Evolutionary conservation across 2,797 vertebrate species (phyloP).

Genomic region (Catostomus latipinnis): DNA sequence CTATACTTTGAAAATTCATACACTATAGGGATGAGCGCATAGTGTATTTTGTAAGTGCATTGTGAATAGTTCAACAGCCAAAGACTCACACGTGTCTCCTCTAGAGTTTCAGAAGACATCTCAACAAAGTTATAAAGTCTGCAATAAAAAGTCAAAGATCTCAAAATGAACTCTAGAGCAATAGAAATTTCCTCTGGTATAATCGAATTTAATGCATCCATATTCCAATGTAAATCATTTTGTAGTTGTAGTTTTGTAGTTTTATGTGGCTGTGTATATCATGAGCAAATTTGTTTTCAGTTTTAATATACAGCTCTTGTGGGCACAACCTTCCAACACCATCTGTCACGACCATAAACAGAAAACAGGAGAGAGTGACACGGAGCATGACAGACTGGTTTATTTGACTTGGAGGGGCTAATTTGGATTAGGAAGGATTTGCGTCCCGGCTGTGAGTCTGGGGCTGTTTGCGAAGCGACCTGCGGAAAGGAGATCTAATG

Average conservation of each 20-base stretch:
- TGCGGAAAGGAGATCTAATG: slow-evolving; percentile 40
- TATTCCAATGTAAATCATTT: background rate
- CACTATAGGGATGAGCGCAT: no score
- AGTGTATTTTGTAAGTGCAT: no score
- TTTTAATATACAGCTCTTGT: slow-evolving; percentile 52
- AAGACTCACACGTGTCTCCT: no score
- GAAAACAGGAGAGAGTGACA: slow-evolving; percentile 18
- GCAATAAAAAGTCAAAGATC: no score
- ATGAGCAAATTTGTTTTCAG: slow-evolving; percentile 24
- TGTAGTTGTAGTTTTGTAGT: background rate
- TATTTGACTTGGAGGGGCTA: slow-evolving; percentile 45
- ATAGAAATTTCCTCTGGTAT: background rate
- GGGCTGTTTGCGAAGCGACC: slow-evolving; percentile 30
- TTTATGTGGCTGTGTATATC: slow-evolving; percentile 24
- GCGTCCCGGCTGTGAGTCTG: slow-evolving; percentile 41
- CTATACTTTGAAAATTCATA: no score
- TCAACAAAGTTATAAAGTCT: no score
- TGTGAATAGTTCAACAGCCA: no score
- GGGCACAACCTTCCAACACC: slow-evolving; percentile 34
- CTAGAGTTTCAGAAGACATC: no score
- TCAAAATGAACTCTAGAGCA: no score
- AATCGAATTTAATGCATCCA: slow-evolving; percentile 11
- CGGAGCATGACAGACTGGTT: slow-evolving; percentile 37
- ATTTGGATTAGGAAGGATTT: slow-evolving; percentile 61
- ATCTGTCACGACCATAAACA: slow-evolving; percentile 53